Base-by-base conservation (phyloP, 2,113 vertebrate genomes). In the Ploceus nigricollis region DNA sequence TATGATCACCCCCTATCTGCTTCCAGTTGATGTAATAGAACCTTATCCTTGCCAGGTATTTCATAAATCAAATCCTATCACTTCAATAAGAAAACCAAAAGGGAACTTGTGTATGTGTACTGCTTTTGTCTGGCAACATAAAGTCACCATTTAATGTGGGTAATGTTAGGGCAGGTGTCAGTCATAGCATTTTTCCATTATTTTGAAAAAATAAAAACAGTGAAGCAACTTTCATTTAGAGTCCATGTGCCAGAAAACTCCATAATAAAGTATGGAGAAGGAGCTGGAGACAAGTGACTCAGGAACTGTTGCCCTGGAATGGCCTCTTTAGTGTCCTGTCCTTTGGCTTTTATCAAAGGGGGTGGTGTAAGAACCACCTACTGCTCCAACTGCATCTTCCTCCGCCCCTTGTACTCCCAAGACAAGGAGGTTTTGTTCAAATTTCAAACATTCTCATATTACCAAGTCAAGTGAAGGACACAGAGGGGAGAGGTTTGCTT, bases 361-460 rank as follows among this genome's bases (percentile, higher is more conserved):
- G n/a, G 35, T 80, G 85, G 66, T 0, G 2, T 75, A 78, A 51
- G 71, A 83, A 71, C 58, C 79, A 73, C 64, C 57, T 77, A 30
- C 33, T 88, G 15, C 71, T 90, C 47, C 60, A 45, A 33, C 30
- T 89, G 76, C 60, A 42, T 96, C 91, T 90, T 94, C 93, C 91
- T 89, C 91, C 33, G 0, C 92, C 93, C 86, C 82, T 90, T 83
- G 58, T 86, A 37, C 54, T 90, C 50, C 51, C 39, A 50, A n/a
- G 64, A 92, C 95, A 96, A 95, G 60, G 89, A 95, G 86, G 80
- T 93, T 94, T 90, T 96, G 94, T 97, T 92, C 28, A 3, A 44
- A 89, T 95, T 90, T 93, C 86, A 53, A 80, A 77, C 33, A 58
- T 35, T 90, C 89, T 93, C 82, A 48, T 92, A 61, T 94, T 91